Evolutionary conservation across 2,113 vertebrate genomes (phyloP), one percentile per base, ranked within the genome.

Genomic region (Gavialis gangeticus): DNA sequence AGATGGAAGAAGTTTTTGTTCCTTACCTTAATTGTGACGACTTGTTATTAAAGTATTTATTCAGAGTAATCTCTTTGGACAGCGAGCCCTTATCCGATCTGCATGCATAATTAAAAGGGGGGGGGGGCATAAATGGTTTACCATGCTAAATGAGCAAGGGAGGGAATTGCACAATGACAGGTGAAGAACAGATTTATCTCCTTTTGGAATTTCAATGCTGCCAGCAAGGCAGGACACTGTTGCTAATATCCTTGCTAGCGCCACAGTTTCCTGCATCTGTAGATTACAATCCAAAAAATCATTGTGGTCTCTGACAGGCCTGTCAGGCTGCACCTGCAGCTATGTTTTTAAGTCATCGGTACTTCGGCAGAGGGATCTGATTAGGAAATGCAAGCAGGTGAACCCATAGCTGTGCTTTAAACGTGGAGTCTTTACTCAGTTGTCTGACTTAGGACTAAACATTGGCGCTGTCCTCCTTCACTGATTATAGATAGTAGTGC

Each of bases 31-130:
- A 97, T 97, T 96, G 89, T 82, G 2, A 95, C 97, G 91, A 94
- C 91, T 94, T 96, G 88, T 97, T 98, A 66, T 97, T 97, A 97
- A 97, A 97, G 92, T 97, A 93, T 97, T 98, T 97, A 91, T 97
- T 93, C 82, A 96, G 95, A 96, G 94, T 97, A 97, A 97, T 98
- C 86, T 95, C 85, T 97, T 92, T 97, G 97, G 95, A 96, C 93
- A 97, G 95, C 90, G 91, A 97, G 96, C 97, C 96, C 94, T 97
- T 96, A 91, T 95, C 87, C 88, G 71, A 97, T 94, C 92, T 97
- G 95, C 93, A 94, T 97, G 96, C 79, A 91, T 97, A 98, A 98
- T 97, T 97, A 96, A 97, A 89, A 96, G 93, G 88, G 79, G 93
- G 96, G 90, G 84, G 75, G 34, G 90, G 89, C 93, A 80, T 94